Evolutionary conservation across 1,140 invertebrate genomes (phyloP), one percentile per base, ranked within the genome.

Genomic region (Sogatella furcifera): DNA sequence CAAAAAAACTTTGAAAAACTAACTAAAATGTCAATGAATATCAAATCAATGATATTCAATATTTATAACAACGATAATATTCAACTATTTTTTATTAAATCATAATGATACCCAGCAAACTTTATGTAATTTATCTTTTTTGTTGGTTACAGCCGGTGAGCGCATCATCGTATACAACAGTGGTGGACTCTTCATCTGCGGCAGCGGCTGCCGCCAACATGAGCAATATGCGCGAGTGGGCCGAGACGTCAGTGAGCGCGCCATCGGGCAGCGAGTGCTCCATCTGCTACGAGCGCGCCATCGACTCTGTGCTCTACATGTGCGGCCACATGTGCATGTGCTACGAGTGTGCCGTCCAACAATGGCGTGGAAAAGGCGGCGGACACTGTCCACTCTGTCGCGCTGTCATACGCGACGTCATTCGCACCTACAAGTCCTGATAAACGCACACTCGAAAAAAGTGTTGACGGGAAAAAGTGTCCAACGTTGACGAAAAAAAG

Each of bases 251-350:
- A 68, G 61, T 65, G 15, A 54, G 59, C n/a, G 54, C 61, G 11
- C 52, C 63, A 2, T 68, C 54, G 21, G 64, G 65, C 14, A 77
- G 72, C 42, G 94, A 97, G 70, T 98, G 95, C 74, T 92, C 89
- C 0, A 92, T 97, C 52, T 98, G 95, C 74, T 96, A 92, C 70
- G 95, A 97, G 72, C 84, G 91, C 66, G 81, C 83, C 55, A 92
- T 96, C 52, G 91, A 98, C 74, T 89, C 89, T 66, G 95, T 96
- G 19, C 77, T 98, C 17, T 97, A 98, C 71, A 92, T 89, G 77
- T 98, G 95, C 73, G 95, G 95, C 42, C 95, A 98, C 77, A 95
- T 98, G 90, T 98, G 95, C 70, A 95, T 97, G 93, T 98, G 95
- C 72, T 97, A 92, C 69, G 80, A 90, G n/a, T 97, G 95, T 76